phyloP scores from a whole-genome alignment of 2,797 vertebrate genomes.

The Trichosurus vulpecula region DNA sequence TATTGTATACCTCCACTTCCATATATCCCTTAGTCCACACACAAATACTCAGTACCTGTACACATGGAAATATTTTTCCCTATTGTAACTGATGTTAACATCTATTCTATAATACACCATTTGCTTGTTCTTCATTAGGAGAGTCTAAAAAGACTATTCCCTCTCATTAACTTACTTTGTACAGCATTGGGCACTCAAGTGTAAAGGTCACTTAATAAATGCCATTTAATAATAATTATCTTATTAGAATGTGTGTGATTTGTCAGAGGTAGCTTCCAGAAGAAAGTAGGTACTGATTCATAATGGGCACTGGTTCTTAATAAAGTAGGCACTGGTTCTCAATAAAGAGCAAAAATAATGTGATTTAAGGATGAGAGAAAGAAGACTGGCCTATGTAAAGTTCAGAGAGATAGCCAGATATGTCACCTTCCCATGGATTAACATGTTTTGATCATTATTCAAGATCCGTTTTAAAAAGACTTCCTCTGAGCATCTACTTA shows the following conservation, averaged over 20 bases:
- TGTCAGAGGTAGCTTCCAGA: not conserved
- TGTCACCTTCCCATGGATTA: not conserved
- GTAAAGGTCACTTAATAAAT: slow-evolving; percentile 25
- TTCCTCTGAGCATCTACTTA: slow-evolving; percentile 4
- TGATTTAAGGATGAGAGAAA: slow-evolving; percentile 1
- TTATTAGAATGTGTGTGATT: not conserved
- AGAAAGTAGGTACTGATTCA: not conserved
- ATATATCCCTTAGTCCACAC: not conserved
- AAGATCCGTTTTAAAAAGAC: slow-evolving; percentile 51
- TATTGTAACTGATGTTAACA: not conserved
- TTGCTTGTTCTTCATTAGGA: not conserved
- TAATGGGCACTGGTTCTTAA: slow-evolving; percentile 17
- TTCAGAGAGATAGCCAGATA: not conserved
- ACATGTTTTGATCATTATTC: slow-evolving; percentile 2
- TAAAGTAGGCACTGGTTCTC: not conserved
- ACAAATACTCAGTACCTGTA: not conserved
- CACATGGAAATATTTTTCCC: not conserved
- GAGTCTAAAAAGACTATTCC: not conserved
- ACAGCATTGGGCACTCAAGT: not conserved
- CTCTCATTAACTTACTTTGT: slow-evolving; percentile 24
- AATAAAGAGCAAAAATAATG: not conserved
- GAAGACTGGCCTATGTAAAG: not conserved
- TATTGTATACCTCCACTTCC: not conserved
- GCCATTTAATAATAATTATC: not conserved
- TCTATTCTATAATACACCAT: not conserved